Conservation (phyloP, 2,113 vertebrate species). For the Eclectus roratus region DNA sequence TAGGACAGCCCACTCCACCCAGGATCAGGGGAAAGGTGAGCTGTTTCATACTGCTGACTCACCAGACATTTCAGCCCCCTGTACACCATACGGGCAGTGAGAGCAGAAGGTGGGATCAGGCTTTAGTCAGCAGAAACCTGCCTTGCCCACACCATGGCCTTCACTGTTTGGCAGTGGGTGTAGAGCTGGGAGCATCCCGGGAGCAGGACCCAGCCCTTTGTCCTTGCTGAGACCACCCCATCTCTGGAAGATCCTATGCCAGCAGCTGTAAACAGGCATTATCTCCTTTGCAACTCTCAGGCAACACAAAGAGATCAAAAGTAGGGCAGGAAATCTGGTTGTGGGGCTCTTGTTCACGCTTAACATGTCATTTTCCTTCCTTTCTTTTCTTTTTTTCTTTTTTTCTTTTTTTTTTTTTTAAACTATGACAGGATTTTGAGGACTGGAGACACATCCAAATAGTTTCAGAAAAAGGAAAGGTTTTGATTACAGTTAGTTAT, state of each 20-base stretch:
- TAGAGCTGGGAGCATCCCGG: neutral
- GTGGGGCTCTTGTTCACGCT: neutral
- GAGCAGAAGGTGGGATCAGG: no score
- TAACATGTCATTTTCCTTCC: neutral
- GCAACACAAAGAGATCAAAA: neutral
- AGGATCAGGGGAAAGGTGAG: neutral
- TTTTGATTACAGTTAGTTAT: constrained; percentile 53
- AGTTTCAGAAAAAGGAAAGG: constrained; percentile 41
- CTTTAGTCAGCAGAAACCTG: neutral
- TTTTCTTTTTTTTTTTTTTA: neutral
- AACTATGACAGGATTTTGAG: neutral
- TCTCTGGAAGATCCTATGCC: neutral
- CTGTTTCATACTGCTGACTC: fast-evolving
- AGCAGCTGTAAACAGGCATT: neutral
- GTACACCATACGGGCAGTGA: fast-evolving
- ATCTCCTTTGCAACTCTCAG: neutral
- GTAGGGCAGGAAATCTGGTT: neutral
- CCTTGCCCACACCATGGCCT: no score
- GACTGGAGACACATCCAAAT: neutral
- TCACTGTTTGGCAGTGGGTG: neutral
- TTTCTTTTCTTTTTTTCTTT: no score
- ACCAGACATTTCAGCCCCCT: neutral
- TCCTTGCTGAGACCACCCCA: neutral
- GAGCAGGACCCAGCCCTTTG: neutral
- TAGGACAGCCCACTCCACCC: fast-evolving